Evolutionary conservation across 2,888 invertebrate species (phyloP), one percentile per base, ranked within the genome.

Genomic region (Craniophora ligustri): DNA sequence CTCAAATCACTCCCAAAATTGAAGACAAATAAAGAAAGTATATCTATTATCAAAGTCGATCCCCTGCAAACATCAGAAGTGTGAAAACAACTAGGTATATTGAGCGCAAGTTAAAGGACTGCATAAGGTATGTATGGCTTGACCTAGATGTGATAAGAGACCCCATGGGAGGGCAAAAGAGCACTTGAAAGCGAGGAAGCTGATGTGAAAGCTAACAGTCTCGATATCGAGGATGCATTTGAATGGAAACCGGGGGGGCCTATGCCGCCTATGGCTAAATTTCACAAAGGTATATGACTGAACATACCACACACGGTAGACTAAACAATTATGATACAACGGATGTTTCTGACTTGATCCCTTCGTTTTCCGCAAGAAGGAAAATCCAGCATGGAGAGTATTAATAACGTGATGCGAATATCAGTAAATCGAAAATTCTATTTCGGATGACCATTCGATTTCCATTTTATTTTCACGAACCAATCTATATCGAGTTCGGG

Each of bases 171-270:
- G 46, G 32, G 47, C 34, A 34, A 56, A 62, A 49, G 56, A 59
- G 49, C 59, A 50, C 70, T 71, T 50, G 54, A 71, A 51, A 30
- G 28, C 31, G 51, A 21, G 34, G 54, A 46, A 46, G 61, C 56
- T 54, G 65, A 56, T 49, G 51, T 72, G 35, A 69, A 57, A 60
- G 73, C 73, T 53, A 71, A 72, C 73, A 69, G 50, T 44, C 49
- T 39, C 36, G 30, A 39, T 60, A 59, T 69, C 62, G 48, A 62
- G 46, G 47, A 69, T 69, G 59, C 73, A 66, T 66, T 72, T 59
- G 54, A 60, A 72, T 51, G 62, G 59, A 62, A 66, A 65, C 48
- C 28, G 18, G 13, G 23, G 31, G n/a, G n/a, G n/a, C n/a, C n/a
- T n/a, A n/a, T n/a, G n/a, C n/a, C n/a, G 21, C 35, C 44, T 56